Percentiles rank a stretch among this genome's conserved stretches.
phyloP scores from a whole-genome alignment of 2,797 vertebrate species.

The Rhodeus uyekii region DNA sequence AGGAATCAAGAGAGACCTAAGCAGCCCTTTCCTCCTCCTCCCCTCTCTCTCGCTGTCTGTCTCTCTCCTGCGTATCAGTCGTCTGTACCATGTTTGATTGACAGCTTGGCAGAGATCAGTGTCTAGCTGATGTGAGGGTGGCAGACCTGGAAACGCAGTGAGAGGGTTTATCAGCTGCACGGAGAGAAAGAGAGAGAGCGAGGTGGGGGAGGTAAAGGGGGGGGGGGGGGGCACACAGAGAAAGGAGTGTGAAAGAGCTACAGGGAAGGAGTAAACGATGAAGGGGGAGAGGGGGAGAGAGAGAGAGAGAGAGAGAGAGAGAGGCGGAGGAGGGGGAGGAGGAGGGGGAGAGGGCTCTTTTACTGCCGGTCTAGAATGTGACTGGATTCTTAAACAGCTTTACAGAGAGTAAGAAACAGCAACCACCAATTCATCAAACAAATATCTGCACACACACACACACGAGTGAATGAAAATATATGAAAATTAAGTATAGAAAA shows the following conservation, averaged over 20 bases:
- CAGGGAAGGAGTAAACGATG: conserved; percentile 41
- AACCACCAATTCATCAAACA: conserved; percentile 49
- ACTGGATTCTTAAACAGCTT: conserved; percentile 99
- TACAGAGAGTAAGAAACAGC: conserved; percentile 63
- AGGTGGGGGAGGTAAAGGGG: conserved; percentile 53
- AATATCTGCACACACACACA: conserved; percentile 34
- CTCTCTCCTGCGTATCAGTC: conserved; percentile 53
- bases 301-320: neutral
- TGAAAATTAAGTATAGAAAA: neutral
- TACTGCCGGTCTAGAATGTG: conserved; percentile 93
- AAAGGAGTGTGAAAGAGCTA: conserved; percentile 46
- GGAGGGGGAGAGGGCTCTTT: conserved; percentile 37
- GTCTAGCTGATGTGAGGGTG: conserved; percentile 53
- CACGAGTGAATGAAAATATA: conserved; percentile 45
- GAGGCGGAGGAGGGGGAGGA: conserved; percentile 54
- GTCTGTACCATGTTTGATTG: conserved; percentile 54
- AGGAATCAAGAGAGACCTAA: conserved; percentile 46
- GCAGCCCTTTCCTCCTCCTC: conserved; percentile 36
- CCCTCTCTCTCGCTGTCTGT: conserved; percentile 50
- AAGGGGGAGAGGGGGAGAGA: conserved; percentile 55
- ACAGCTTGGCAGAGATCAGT: conserved; percentile 58
- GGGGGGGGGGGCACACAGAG: conserved; percentile 33
- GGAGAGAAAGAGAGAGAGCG: conserved; percentile 73
- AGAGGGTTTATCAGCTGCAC: conserved; percentile 63
- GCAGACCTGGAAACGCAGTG: conserved; percentile 56